Percentiles rank a stretch among this genome's conserved stretches.
phyloP scores from a whole-genome alignment of 2,113 vertebrate genomes.

The Xiphophorus couchianus region DNA sequence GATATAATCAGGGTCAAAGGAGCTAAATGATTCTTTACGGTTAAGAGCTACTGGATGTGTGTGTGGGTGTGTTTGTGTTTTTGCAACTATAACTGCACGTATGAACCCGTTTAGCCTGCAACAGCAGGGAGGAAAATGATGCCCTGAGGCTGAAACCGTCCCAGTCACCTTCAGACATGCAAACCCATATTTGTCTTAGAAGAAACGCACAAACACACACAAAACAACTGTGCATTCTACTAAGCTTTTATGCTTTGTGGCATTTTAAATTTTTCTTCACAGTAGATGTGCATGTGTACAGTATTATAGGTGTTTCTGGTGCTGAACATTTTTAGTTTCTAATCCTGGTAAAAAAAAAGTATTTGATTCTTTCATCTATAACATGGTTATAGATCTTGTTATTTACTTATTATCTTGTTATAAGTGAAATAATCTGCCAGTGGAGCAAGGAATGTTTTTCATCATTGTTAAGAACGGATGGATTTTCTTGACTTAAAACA shows the following conservation, averaged over 20 bases:
- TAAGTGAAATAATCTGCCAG: too few species aligned
- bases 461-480: too few species aligned
- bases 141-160: constrained; percentile 56
- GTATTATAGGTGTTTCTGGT: too few species aligned
- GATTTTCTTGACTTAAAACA: too few species aligned
- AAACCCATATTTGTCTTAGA: constrained; percentile 15
- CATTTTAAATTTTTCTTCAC: neutral
- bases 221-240: neutral
- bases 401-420: too few species aligned
- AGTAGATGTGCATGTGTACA: too few species aligned
- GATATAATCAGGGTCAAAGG: neutral
- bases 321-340: too few species aligned
- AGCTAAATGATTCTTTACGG: neutral
- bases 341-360: too few species aligned
- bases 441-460: too few species aligned
- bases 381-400: too few species aligned
- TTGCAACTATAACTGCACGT: constrained; percentile 30
- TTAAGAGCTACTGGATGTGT: too few species aligned
- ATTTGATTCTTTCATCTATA: too few species aligned
- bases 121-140: constrained; percentile 57
- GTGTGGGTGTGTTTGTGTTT: constrained; percentile 11
- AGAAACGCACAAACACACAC: constrained; percentile 6
- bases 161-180: constrained; percentile 68
- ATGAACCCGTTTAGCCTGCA: constrained; percentile 41
- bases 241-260: neutral